Percentiles rank a stretch among this genome's conserved stretches.
Conservation (phyloP, 64 coral and sea anemone species). For the Pocillopora verrucosa region DNA sequence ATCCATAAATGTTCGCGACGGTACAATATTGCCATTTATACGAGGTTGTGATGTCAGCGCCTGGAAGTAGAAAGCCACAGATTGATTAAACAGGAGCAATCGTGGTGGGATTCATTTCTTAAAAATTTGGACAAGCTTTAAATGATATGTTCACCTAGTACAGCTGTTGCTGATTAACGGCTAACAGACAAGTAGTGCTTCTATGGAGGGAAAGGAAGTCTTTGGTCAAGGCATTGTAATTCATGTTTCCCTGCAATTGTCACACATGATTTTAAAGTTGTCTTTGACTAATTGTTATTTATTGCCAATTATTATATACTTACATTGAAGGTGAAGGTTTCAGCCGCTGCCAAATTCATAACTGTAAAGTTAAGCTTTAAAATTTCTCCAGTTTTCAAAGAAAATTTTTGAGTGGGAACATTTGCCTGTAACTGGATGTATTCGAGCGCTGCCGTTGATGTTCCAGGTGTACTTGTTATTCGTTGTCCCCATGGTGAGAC, state of each 20-base stretch:
- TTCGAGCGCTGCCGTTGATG: not conserved
- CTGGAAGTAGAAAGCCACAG: not conserved
- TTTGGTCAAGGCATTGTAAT: not conserved
- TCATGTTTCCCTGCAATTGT: too few relatives aligned
- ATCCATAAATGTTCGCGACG: not conserved
- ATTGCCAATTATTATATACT: not conserved
- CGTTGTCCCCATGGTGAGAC: not conserved
- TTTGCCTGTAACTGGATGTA: not conserved
- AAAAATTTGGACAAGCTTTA: too few relatives aligned
- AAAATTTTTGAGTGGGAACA: not conserved
- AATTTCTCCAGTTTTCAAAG: not conserved
- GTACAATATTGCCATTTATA: not conserved
- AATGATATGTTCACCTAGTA: too few relatives aligned
- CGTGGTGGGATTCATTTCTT: not conserved
- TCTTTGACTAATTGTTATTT: too few relatives aligned
- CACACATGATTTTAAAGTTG: too few relatives aligned
- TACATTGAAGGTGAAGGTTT: not conserved
- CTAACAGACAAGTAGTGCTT: too few relatives aligned
- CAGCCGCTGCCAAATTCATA: not conserved
- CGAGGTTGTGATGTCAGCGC: not conserved
- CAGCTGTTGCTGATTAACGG: too few relatives aligned
- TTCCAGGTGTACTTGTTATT: not conserved
- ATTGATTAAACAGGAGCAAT: not conserved
- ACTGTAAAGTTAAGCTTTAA: slow-evolving; percentile 17
- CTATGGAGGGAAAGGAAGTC: not conserved